Conservation (phyloP, 2,888 invertebrate genomes). For the Rotaria macrura region DNA sequence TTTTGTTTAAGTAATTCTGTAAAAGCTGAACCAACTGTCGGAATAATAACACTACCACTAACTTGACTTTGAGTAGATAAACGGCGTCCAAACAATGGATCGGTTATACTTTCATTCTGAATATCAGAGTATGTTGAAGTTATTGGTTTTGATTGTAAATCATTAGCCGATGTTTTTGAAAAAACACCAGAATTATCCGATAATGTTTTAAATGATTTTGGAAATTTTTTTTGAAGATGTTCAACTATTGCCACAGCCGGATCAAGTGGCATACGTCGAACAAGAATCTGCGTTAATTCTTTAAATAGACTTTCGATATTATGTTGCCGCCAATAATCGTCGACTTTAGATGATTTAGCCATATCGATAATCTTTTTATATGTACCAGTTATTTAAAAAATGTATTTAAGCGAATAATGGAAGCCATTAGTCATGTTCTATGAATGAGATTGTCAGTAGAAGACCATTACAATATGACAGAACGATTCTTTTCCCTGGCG, state of each 20-base stretch:
- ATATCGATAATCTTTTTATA: neutral
- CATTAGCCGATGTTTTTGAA: neutral
- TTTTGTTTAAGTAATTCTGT: neutral
- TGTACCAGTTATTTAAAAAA: too few species aligned
- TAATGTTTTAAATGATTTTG: neutral
- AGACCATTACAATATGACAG: neutral
- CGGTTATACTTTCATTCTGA: neutral
- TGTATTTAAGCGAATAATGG: too few species aligned
- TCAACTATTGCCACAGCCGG: neutral
- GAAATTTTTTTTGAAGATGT: slow-evolving; percentile 2
- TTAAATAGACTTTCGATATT: neutral
- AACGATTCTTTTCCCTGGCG: neutral
- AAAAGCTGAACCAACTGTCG: neutral
- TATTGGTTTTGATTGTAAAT: neutral
- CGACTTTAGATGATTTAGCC: neutral
- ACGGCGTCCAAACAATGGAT: neutral
- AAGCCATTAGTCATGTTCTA: neutral
- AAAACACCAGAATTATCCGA: neutral
- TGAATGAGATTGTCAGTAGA: neutral
- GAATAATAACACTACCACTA: neutral
- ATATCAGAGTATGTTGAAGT: neutral
- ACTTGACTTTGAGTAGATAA: neutral
- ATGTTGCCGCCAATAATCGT: slow-evolving; percentile 1
- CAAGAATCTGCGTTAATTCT: slow-evolving; percentile 1
- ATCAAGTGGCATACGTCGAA: neutral